Percentiles rank a stretch among this genome's conserved stretches.
Conservation (phyloP, 1,140 invertebrate genomes). For the Lineus longissimus region DNA sequence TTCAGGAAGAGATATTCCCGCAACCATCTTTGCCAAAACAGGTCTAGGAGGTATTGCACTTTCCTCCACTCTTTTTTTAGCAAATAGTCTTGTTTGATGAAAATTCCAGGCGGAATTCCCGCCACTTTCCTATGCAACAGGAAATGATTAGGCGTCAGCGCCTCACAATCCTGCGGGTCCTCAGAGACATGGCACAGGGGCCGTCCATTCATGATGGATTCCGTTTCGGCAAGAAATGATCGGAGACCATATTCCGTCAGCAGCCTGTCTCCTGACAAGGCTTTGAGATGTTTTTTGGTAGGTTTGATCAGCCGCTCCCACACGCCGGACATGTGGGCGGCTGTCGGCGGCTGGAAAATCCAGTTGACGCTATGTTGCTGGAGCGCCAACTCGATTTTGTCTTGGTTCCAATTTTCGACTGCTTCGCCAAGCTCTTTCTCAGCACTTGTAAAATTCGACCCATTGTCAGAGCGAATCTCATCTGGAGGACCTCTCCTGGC, state of each 20-base stretch:
- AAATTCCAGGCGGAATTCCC: too few relatives aligned
- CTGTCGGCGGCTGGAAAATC: conserved; percentile 12
- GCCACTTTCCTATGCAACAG: conserved; percentile 15
- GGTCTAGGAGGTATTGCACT: conserved; percentile 19
- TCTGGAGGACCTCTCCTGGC: too few relatives aligned
- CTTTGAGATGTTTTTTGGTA: conserved; percentile 4
- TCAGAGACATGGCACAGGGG: conserved; percentile 9
- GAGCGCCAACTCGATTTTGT: too few relatives aligned
- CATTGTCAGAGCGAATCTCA: too few relatives aligned
- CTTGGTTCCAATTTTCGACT: too few relatives aligned
- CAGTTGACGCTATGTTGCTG: not conserved
- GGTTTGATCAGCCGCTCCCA: conserved; percentile 22
- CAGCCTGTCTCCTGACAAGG: not conserved
- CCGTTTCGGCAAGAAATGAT: conserved; percentile 15
- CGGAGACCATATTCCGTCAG: conserved; percentile 9
- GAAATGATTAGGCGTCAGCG: conserved; percentile 19
- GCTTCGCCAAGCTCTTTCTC: too few relatives aligned
- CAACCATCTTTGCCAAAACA: conserved; percentile 22
- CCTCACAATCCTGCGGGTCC: conserved; percentile 8
- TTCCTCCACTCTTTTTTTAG: conserved; percentile 13
- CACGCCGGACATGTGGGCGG: conserved; percentile 9
- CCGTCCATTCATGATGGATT: conserved; percentile 10
- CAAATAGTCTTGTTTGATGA: not conserved
- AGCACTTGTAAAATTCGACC: too few relatives aligned
- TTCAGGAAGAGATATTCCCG: conserved; percentile 9